Evolutionary conservation across 2,113 vertebrate genomes (phyloP).

Genomic region (Eulemur macaco): DNA sequence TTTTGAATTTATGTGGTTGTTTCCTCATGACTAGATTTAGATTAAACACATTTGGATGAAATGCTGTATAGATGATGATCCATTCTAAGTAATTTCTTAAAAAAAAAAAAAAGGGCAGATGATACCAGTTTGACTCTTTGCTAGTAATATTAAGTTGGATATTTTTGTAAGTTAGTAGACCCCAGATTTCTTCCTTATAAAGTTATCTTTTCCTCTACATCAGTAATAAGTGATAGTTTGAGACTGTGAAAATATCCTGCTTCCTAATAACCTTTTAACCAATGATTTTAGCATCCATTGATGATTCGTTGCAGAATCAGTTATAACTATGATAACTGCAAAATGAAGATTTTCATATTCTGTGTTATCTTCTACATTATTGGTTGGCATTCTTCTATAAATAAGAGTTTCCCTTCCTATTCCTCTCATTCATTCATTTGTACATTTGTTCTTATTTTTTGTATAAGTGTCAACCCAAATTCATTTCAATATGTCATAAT

Average conservation of each 20-base stretch:
- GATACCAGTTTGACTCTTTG: not conserved
- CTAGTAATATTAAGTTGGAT: constrained; percentile 2
- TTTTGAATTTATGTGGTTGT: not conserved
- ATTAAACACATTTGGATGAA: not conserved
- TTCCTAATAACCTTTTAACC: not conserved
- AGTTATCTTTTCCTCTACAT: not conserved
- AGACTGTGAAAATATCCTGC: not conserved
- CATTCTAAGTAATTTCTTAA: not conserved
- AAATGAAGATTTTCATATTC: constrained; percentile 9
- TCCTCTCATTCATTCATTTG: not conserved
- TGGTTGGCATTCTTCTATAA: not conserved
- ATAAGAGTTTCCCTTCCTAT: not conserved
- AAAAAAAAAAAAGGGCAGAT: not conserved
- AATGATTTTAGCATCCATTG: not conserved
- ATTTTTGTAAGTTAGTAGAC: not conserved
- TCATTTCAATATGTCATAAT: not conserved
- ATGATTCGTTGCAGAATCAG: not conserved
- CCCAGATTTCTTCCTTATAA: not conserved
- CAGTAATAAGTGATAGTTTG: not conserved
- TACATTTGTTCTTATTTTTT: not conserved
- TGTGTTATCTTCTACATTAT: not conserved
- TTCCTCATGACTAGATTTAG: not conserved
- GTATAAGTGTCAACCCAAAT: not conserved
- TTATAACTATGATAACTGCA: not conserved
- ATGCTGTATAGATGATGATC: not conserved